These are phyloP conservation scores for Araneus ventricosus DNA, from an alignment of 1,140 invertebrate species.

Conservation along the genomic window DNA sequence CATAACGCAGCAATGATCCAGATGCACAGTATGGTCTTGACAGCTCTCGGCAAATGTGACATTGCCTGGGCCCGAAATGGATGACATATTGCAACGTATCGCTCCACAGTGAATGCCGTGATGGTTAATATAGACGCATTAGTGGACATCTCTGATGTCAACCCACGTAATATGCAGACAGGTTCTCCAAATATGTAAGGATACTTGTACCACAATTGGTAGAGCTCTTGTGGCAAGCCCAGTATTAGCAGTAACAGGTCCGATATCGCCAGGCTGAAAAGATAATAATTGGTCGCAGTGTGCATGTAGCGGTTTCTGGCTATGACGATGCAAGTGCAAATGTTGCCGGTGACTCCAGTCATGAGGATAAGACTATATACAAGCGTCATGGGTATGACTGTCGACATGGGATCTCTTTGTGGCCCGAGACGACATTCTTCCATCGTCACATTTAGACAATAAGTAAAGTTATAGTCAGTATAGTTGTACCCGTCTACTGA, in stretches of 20 bases:
- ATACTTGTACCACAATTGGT: constrained; percentile 88
- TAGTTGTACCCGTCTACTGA: background rate
- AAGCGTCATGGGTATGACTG: constrained; percentile 81
- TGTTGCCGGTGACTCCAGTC: constrained; percentile 83
- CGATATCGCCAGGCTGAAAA: constrained; percentile 95
- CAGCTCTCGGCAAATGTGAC: constrained; percentile 79
- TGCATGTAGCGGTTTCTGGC: constrained; percentile 83
- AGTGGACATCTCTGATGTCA: constrained; percentile 93
- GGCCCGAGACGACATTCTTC: constrained; percentile 57
- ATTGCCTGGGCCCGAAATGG: constrained; percentile 85
- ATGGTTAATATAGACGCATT: constrained; percentile 96
- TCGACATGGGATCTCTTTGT: constrained; percentile 55
- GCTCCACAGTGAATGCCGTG: constrained; percentile 95
- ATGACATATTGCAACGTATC: constrained; percentile 96
- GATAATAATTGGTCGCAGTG: constrained; percentile 90
- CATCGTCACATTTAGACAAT: constrained; percentile 36
- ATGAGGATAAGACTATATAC: constrained; percentile 81
- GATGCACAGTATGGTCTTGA: constrained; percentile 80
- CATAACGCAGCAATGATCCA: constrained; percentile 79
- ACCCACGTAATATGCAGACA: constrained; percentile 91
- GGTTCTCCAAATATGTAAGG: constrained; percentile 92
- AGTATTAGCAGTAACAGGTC: constrained; percentile 90
- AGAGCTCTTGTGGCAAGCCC: constrained; percentile 90
- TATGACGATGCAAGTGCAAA: constrained; percentile 84
- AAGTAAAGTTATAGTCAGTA: constrained; percentile 36